These are phyloP conservation scores for Pelecanoides urinatrix DNA, from an alignment of 2,113 vertebrate genomes.

Conservation along the genomic window DNA sequence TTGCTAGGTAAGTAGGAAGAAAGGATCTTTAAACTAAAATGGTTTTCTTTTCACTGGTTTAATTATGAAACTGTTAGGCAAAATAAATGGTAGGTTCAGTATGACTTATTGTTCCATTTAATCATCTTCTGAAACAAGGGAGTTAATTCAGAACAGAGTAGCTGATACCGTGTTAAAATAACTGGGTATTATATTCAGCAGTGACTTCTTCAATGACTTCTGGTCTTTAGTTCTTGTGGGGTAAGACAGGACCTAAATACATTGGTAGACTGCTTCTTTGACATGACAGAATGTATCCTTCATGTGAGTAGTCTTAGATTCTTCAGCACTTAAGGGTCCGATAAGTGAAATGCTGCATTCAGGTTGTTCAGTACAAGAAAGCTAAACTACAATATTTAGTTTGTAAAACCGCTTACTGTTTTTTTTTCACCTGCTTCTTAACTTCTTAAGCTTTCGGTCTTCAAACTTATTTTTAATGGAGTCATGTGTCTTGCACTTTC, in stretches of 20 bases:
- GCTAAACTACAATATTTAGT: not conserved
- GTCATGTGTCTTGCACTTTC: not conserved
- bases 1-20: slow-evolving; percentile 86
- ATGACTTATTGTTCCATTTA: not conserved
- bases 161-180: not conserved
- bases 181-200: not conserved
- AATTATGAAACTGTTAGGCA: not conserved
- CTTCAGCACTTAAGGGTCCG: not conserved
- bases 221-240: not conserved
- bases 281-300: not conserved
- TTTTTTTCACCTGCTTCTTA: not conserved
- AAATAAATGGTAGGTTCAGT: not conserved
- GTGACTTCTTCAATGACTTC: not conserved
- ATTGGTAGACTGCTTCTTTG: not conserved
- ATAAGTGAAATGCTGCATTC: not conserved
- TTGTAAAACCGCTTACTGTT: not conserved
- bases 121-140: not conserved
- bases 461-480: not conserved
- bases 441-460: not conserved
- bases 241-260: not conserved
- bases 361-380: not conserved
- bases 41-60: not conserved
- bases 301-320: not conserved
- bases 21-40: not conserved
- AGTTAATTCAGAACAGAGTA: not conserved